Conservation (phyloP, 1,140 invertebrate species). For the Drosophila athabasca region DNA sequence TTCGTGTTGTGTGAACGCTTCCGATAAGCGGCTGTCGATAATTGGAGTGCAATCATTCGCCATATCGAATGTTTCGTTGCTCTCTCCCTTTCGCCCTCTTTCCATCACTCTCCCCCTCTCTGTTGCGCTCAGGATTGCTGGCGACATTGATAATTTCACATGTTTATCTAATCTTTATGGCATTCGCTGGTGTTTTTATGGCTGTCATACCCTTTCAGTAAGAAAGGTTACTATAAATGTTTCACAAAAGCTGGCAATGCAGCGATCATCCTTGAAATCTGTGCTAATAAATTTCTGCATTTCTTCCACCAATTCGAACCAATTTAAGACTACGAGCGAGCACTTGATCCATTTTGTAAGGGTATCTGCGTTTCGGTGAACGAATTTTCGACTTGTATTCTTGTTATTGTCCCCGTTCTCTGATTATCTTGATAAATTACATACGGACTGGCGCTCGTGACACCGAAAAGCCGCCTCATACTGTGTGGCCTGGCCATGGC, state of each 20-base stretch:
- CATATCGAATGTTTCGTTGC: constrained; percentile 33
- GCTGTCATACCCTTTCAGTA: constrained; percentile 7
- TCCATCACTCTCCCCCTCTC: constrained; percentile 3
- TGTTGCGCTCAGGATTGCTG: not conserved
- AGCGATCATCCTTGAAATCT: no score
- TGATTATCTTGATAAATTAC: constrained; percentile 78
- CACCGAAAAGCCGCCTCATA: constrained; percentile 37
- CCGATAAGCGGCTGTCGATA: constrained; percentile 56
- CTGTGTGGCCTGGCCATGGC: constrained; percentile 3
- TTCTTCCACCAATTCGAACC: no score
- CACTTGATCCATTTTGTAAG: no score
- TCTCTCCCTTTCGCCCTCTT: constrained; percentile 3
- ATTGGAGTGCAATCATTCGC: constrained; percentile 66
- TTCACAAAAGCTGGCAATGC: constrained; percentile 5
- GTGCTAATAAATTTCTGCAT: no score
- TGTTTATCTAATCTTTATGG: constrained; percentile 76
- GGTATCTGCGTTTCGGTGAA: no score
- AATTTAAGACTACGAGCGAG: no score
- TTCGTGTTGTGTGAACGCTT: not conserved
- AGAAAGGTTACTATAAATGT: no score
- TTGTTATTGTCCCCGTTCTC: constrained; percentile 38
- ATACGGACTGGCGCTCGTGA: constrained; percentile 62
- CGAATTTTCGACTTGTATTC: constrained; percentile 19
- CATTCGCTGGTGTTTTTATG: constrained; percentile 40
- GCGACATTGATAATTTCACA: constrained; percentile 64